Base-by-base conservation (phyloP, 1,140 invertebrate genomes). In the Diprion similis region DNA sequence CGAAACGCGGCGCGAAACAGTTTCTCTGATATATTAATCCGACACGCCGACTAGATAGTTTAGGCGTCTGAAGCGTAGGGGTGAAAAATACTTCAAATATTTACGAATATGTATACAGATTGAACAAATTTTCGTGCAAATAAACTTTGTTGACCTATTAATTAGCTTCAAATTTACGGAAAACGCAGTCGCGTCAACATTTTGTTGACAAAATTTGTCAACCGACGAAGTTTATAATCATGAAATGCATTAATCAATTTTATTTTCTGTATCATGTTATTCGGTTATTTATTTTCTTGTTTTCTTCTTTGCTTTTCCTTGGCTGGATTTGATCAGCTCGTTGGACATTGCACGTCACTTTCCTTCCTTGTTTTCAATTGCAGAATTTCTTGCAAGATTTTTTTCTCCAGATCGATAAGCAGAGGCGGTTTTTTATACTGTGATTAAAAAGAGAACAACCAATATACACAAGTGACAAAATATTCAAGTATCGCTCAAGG, bases 361-460 rank as follows among this genome's bases (percentile, higher is more conserved):
- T 90, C 89, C 59, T 90, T 89, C 76, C 86, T 85, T 7, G 89
- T 82, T 80, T 91, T 87, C 1, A 92, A 76, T 75, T 90, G 79
- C 24, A 89, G 89, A 11, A 92, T 78, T 78, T 90, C 82, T 48
- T 89, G 75, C 15, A 91, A 78, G 15, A 92, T 78, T 67, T 90
- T 89, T 64, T 91, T 92, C 76, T 95, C 94, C 86, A 95, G 87
- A 37, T 94, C 89, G 17, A 94, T 74, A 0, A 95, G 84, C 77
- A 90, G 88, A 69, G 89, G 87, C 9, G 94, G 94, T 81, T 95
- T 95, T 77, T 92, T 92, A 80, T 95, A 95, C 90, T 94, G 85
- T 78, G 92, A 91, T 59, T 17, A 77, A 81, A 78, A 76, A 78
- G 77, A 45, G 37, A 77, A 75, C 64, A 80, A 69, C 66, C 47